Conservation (phyloP, 2,113 vertebrate species). For the Sceloporus tristichus region DNA sequence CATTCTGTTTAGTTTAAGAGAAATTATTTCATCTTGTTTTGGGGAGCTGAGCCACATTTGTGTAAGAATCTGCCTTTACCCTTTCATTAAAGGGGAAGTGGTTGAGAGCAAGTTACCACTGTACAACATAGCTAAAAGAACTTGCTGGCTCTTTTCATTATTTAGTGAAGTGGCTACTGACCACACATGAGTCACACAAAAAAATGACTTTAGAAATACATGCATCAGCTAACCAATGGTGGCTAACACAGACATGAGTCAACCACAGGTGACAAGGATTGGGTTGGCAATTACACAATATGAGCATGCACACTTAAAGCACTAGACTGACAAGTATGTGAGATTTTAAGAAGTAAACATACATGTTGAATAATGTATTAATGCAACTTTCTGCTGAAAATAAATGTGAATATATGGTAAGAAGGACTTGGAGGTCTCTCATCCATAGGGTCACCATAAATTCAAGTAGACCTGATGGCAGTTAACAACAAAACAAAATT, state of each 20-base stretch:
- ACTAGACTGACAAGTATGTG: background rate
- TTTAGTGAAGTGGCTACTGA: slow-evolving; percentile 35
- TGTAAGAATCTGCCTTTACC: slow-evolving; percentile 46
- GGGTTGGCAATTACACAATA: background rate
- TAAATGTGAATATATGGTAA: background rate
- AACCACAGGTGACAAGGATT: background rate
- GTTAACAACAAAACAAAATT: too few species aligned
- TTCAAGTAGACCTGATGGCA: too few species aligned
- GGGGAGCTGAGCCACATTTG: slow-evolving; percentile 13
- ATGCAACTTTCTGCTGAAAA: background rate
- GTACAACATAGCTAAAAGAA: slow-evolving; percentile 26
- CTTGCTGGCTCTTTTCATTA: background rate
- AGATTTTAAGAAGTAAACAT: slow-evolving; percentile 4
- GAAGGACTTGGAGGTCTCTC: too few species aligned
- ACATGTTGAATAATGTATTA: background rate
- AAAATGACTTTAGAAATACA: slow-evolving; percentile 3
- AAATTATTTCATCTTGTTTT: background rate
- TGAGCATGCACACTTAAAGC: slow-evolving; percentile 32
- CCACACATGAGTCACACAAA: slow-evolving; percentile 4
- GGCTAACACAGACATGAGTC: slow-evolving; percentile 31
- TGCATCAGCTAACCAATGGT: slow-evolving; percentile 11
- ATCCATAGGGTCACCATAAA: too few species aligned
- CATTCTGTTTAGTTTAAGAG: background rate
- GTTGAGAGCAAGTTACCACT: slow-evolving; percentile 20
- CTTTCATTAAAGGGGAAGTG: slow-evolving; percentile 33